Evolutionary conservation across 1,140 invertebrate species (phyloP).

Genomic region (Anastatus disparis): DNA sequence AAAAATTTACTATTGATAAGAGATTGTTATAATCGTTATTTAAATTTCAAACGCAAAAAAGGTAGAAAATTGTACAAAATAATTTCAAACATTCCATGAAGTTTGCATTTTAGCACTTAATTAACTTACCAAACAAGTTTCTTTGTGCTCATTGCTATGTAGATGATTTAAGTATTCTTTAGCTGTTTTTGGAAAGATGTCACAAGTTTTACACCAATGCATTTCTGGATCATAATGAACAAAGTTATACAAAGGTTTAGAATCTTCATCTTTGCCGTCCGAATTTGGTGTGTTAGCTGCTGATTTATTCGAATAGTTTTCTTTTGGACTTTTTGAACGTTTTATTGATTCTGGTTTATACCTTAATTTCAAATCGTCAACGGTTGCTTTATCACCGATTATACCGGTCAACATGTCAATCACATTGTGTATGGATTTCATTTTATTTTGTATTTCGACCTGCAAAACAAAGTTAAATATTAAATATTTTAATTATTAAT

Average conservation of each 20-base stretch:
- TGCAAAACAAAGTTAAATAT: conserved; percentile 58
- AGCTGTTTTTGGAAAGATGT: conserved; percentile 85
- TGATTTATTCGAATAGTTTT: conserved; percentile 59
- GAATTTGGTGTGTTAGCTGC: conserved; percentile 55
- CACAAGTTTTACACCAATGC: conserved; percentile 87
- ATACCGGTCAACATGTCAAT: conserved; percentile 85
- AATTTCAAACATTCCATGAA: not conserved
- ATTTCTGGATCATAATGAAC: conserved; percentile 88
- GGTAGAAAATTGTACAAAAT: conserved; percentile 13
- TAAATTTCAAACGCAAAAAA: conserved; percentile 7
- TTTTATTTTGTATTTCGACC: conserved; percentile 84
- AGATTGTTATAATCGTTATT: not conserved
- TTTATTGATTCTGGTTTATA: conserved; percentile 58
- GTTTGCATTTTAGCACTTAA: too few species aligned
- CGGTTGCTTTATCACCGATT: conserved; percentile 75
- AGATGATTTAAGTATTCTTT: conserved; percentile 87
- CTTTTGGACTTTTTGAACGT: conserved; percentile 59
- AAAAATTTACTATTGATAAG: too few species aligned
- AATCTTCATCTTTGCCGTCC: conserved; percentile 55
- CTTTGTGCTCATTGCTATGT: conserved; percentile 80
- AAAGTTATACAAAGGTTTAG: conserved; percentile 75
- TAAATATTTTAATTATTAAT: not conserved
- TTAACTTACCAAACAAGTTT: conserved; percentile 67
- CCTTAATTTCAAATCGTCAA: conserved; percentile 62
- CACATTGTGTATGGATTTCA: conserved; percentile 84